Evolutionary conservation across 2,888 invertebrate species (phyloP), one percentile per base, ranked within the genome.

Genomic region (Pollenia labialis): DNA sequence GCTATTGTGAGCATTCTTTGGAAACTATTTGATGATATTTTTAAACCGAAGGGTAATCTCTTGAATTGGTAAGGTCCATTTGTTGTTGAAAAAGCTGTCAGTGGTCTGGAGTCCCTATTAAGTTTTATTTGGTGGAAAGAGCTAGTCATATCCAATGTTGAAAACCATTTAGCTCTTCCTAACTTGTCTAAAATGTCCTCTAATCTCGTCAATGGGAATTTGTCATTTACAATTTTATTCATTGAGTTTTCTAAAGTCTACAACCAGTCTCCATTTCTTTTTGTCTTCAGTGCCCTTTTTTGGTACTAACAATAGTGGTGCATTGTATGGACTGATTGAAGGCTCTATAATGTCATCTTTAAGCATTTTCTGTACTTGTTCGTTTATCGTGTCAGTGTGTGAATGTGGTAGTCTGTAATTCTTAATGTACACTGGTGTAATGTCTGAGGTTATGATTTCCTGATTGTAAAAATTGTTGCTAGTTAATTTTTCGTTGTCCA

Each of bases 11-110:
- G 42, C 71, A 71, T 88, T 46, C 87, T n/a, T 68, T 88, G 83
- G 46, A 88, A 87, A 46, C 88, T 88, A 16, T 88, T 87, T 0
- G 77, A 72, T 3, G 87, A 88, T 2, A 85, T 84, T 68, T 88
- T 87, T 44, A 87, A 23, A 2, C 71, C 71, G 64, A 87, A 88
- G 1, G 87, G 84, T 69, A 88, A 48, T 54, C 87, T 60, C 64
- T 87, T 72, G 46, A 87, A 88, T 50, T 85, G 87, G 44, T 68
- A 87, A n/a, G 83, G 85, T 44, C 80, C 64, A 14, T 68, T 10
- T 50, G 11, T 11, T 14, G 68, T 66, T 4, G 64, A 66, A 66
- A 46, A 58, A 12, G 44, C 74, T 44, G 74, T 74, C 6, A 74
- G 23, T 62, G 46, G 80, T 64, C 77, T 48, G 16, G 77, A 68